Base-by-base conservation (phyloP, 2,888 invertebrate genomes). In the Hypomecis atomaria region DNA sequence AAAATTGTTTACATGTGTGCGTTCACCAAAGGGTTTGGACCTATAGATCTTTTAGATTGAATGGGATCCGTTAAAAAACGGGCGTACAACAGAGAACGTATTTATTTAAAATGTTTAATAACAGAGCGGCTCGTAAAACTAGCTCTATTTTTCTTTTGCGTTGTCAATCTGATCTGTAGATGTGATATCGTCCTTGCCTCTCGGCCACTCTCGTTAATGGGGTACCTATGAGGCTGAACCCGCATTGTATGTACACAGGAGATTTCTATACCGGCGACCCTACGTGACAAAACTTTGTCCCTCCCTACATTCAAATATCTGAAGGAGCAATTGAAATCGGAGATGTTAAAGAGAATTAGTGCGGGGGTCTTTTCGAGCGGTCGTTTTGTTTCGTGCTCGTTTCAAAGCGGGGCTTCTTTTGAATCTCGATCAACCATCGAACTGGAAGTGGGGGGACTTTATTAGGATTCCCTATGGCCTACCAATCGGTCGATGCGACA, bases 311-410 rank as follows among this genome's bases (percentile, higher is more conserved):
- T 91, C 91, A 92, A 91, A 92, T 90, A 85, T 92, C 89, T 92
- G 90, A 92, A 92, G 92, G 89, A 92, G 92, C 92, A 92, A 92
- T 92, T 92, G 92, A 92, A 92, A 92, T 92, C 87, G 91, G 92
- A 92, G 92, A 92, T 91, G 90, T 89, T 89, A 90, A 90, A 92
- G 91, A 91, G 92, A 92, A 92, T 92, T 92, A 92, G 90, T 90
- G 84, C 91, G 84, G 91, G 90, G 90, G 89, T 84, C 90, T 86
- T 89, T 90, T 88, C 81, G 85, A 86, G 83, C 88, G 87, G 79
- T 84, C 84, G 90, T 92, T 92, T 92, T 92, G 92, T 92, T 91
- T 92, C 83, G 83, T 81, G 78, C 80, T 81, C 84, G 82, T 82
- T 72, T 90, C 86, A 90, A 91, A 90, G 87, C 87, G 84, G 88